A percentile compares a stretch with the other conserved stretches of the same genome.
These are phyloP conservation scores for Phalanger gymnotis DNA, from an alignment of 2,797 vertebrate species.

Conservation along the genomic window DNA sequence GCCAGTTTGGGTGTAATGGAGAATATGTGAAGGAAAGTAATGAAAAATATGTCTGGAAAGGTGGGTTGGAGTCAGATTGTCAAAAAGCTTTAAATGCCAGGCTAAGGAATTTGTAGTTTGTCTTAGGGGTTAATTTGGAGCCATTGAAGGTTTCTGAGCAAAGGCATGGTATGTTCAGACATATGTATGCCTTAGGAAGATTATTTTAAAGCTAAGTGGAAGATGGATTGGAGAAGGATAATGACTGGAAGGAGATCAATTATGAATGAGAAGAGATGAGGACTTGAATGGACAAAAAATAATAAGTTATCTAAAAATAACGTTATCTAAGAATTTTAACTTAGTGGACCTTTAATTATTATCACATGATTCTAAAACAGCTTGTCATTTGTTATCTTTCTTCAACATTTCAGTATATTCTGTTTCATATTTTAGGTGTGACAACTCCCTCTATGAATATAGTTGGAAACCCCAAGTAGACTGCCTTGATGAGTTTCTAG, in stretches of 20 bases:
- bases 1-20: background rate
- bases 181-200: background rate
- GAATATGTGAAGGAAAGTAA: background rate
- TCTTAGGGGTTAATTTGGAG: background rate
- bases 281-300: background rate
- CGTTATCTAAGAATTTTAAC: background rate
- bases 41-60: background rate
- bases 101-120: background rate
- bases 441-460: background rate
- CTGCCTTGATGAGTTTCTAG: background rate
- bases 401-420: background rate
- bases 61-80: background rate
- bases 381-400: background rate
- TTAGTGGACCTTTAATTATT: background rate
- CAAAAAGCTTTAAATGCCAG: background rate
- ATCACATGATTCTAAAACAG: background rate
- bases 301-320: background rate
- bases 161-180: accelerated
- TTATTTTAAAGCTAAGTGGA: background rate
- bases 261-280: background rate
- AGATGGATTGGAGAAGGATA: background rate
- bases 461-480: background rate
- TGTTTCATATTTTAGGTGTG: background rate
- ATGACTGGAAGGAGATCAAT: background rate
- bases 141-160: background rate